These are phyloP conservation scores for Rhaphigaster nebulosa DNA, from an alignment of 2,888 invertebrate species.

Conservation along the genomic window DNA sequence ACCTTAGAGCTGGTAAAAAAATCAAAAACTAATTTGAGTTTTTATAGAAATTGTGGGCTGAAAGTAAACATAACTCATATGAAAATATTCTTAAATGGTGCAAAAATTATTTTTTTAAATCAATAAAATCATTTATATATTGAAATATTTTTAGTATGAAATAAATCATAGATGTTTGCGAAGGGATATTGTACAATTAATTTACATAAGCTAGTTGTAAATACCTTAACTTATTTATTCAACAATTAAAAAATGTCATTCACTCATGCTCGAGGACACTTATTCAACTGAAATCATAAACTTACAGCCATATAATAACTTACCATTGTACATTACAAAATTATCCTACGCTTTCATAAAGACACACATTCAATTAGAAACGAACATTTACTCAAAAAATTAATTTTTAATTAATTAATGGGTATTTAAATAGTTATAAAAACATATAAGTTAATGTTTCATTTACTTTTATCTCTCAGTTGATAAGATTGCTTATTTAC, in stretches of 20 bases:
- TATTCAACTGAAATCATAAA: conserved; percentile 37
- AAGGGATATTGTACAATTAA: conserved; percentile 46
- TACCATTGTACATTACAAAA: conserved; percentile 48
- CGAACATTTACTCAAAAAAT: conserved; percentile 51
- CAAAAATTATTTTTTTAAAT: neutral
- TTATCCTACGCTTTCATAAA: conserved; percentile 49
- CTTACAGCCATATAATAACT: conserved; percentile 50
- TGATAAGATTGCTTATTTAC: conserved; percentile 52
- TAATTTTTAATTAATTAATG: neutral
- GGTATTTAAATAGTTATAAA: conserved; percentile 50
- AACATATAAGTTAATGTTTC: conserved; percentile 54
- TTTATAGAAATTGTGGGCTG: neutral
- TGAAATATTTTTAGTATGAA: neutral
- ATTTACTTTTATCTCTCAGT: conserved; percentile 22
- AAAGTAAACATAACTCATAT: neutral
- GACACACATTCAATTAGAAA: conserved; percentile 53
- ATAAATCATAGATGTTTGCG: conserved; percentile 18
- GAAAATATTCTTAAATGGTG: neutral
- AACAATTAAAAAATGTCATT: conserved; percentile 54
- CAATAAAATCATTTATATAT: neutral
- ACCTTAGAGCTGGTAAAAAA: neutral
- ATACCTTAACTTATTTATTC: conserved; percentile 44
- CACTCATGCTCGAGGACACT: conserved; percentile 44
- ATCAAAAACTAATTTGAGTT: neutral
- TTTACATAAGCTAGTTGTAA: conserved; percentile 47